These are phyloP conservation scores for Oriolus oriolus DNA, from an alignment of 2,113 vertebrate genomes.

Conservation along the genomic window DNA sequence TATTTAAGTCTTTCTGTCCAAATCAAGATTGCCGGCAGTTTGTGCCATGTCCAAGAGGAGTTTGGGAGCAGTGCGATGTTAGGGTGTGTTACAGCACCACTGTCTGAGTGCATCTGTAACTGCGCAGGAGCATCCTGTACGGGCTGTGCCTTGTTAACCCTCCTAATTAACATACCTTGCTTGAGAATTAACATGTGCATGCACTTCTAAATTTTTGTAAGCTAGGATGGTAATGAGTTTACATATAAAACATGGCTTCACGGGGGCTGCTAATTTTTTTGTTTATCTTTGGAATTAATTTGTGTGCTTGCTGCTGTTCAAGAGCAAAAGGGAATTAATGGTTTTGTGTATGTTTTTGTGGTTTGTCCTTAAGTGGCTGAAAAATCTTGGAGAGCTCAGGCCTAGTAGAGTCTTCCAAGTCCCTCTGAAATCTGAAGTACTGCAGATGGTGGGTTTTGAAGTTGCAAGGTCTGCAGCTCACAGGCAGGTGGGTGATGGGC, in stretches of 20 bases:
- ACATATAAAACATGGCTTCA: neutral
- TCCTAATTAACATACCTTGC: neutral
- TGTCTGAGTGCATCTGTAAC: slow-evolving; percentile 1
- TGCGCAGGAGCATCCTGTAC: neutral
- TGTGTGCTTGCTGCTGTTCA: neutral
- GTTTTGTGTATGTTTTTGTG: neutral
- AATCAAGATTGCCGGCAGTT: slow-evolving; percentile 19
- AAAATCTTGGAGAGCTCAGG: neutral
- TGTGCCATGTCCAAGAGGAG: neutral
- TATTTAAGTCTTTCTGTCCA: slow-evolving; percentile 45
- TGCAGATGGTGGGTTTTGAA: neutral
- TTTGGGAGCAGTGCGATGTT: neutral
- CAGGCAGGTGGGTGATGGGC: neutral
- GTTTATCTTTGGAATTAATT: neutral
- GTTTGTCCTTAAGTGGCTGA: neutral
- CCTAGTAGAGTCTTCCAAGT: neutral
- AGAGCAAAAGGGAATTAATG: neutral
- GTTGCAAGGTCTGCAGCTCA: neutral
- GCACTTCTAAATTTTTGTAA: neutral
- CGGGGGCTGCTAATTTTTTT: neutral
- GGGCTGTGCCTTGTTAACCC: neutral
- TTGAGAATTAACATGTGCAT: neutral
- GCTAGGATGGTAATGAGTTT: neutral
- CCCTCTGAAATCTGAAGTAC: neutral
- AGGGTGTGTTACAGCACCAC: neutral